phyloP scores from a whole-genome alignment of 2,888 invertebrate genomes.

The Drosophila parthenogenetica region DNA sequence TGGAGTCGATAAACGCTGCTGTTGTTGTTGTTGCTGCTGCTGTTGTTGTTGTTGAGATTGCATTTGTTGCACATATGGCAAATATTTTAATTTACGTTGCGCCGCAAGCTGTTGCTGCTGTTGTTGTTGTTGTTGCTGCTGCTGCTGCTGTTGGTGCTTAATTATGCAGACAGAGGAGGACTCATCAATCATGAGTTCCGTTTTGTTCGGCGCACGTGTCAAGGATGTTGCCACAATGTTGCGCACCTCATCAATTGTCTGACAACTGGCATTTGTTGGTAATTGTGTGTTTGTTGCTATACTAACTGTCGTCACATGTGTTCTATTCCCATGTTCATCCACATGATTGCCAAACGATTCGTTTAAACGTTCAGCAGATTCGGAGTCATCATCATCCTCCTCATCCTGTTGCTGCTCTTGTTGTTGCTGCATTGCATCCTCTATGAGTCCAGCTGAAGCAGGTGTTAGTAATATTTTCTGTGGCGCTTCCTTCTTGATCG shows the following conservation, averaged over 20 bases:
- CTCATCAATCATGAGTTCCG: slow-evolving; percentile 57
- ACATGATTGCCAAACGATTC: slow-evolving; percentile 16
- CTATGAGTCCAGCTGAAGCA: slow-evolving; percentile 30
- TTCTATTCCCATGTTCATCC: slow-evolving; percentile 9
- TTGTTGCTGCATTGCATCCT: slow-evolving; percentile 46
- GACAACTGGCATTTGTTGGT: slow-evolving; percentile 29
- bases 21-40: slow-evolving; percentile 27
- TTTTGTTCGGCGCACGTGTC: slow-evolving; percentile 30
- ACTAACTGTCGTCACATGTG: slow-evolving; percentile 3
- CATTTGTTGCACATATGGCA: slow-evolving; percentile 13
- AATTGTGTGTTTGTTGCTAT: slow-evolving; percentile 32
- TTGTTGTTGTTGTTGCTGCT: slow-evolving; percentile 17
- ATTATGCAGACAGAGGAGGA: slow-evolving; percentile 34
- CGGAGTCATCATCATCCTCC: slow-evolving; percentile 23
- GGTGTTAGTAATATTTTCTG: slow-evolving; percentile 34
- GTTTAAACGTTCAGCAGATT: slow-evolving; percentile 11
- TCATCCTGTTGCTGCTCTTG: neutral
- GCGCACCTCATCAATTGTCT: slow-evolving; percentile 30
- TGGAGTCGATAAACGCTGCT: slow-evolving; percentile 37
- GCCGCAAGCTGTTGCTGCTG: slow-evolving; percentile 19
- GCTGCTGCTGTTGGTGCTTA: slow-evolving; percentile 40
- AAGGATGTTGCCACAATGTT: neutral
- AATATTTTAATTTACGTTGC: slow-evolving; percentile 37
- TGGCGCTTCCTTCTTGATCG: slow-evolving; percentile 31
- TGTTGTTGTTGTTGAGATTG: slow-evolving; percentile 20